A percentile compares a stretch with the other conserved stretches of the same genome.
These are phyloP conservation scores for Hypsibius dujardini DNA, from an alignment of 1,140 invertebrate species.

Conservation along the genomic window DNA sequence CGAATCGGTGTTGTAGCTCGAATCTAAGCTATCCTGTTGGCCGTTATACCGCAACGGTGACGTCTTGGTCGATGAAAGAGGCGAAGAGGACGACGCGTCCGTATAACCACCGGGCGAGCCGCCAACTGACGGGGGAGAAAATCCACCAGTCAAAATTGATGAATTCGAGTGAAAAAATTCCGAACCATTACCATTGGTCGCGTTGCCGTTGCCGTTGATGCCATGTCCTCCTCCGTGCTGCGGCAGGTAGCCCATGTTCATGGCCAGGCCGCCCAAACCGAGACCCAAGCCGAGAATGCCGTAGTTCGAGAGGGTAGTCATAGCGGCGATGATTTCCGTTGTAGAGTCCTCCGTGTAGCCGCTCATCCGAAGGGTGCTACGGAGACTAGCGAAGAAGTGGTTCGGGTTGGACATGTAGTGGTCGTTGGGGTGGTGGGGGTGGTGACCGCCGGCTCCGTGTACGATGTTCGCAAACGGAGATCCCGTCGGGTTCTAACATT, in stretches of 20 bases:
- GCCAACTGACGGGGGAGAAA: too few relatives aligned
- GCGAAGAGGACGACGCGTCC: too few relatives aligned
- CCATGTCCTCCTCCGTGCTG: conserved; percentile 25
- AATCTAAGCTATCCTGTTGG: too few relatives aligned
- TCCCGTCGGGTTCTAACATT: conserved; percentile 69
- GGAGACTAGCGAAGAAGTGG: conserved; percentile 35
- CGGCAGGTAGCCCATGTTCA: conserved; percentile 24
- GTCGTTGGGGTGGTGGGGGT: conserved; percentile 27
- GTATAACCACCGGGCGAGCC: too few relatives aligned
- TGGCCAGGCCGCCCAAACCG: conserved; percentile 26
- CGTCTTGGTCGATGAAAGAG: too few relatives aligned
- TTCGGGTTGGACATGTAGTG: conserved; percentile 27
- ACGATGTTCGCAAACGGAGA: conserved; percentile 63
- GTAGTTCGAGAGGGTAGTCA: conserved; percentile 77
- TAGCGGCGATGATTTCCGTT: conserved; percentile 69
- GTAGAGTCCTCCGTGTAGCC: conserved; percentile 73
- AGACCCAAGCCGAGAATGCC: conserved; percentile 66
- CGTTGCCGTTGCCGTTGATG: conserved; percentile 17
- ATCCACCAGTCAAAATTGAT: too few relatives aligned
- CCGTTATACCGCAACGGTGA: too few relatives aligned
- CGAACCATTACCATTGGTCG: too few relatives aligned
- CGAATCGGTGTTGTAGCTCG: too few relatives aligned
- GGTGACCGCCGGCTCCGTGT: conserved; percentile 28
- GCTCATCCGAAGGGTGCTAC: conserved; percentile 56
- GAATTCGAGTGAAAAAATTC: too few relatives aligned